phyloP scores from a whole-genome alignment of 2,888 invertebrate species.

The Macaria liturata region DNA sequence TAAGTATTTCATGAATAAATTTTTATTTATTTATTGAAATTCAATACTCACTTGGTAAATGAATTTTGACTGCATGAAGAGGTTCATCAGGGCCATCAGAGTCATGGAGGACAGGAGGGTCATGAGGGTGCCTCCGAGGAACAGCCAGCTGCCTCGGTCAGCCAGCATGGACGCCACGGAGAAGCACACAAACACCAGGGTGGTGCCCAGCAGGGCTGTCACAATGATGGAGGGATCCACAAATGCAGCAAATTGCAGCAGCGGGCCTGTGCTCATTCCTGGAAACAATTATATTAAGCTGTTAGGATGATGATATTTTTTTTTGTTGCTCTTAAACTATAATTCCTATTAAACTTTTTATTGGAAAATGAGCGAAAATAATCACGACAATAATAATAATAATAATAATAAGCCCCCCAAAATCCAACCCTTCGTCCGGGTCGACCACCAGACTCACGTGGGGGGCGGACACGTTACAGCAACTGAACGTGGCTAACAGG shows the following conservation, averaged over 20 bases:
- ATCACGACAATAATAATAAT: no score
- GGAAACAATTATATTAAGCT: slow-evolving; percentile 39
- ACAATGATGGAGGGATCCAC: slow-evolving; percentile 94
- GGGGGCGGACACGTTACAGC: no score
- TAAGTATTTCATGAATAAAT: no score
- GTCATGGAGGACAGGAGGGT: slow-evolving; percentile 91
- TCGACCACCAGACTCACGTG: no score
- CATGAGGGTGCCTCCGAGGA: slow-evolving; percentile 94
- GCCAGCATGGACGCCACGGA: slow-evolving; percentile 94
- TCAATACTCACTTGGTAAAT: slow-evolving; percentile 86
- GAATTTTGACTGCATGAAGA: slow-evolving; percentile 92
- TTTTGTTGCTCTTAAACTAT: no score
- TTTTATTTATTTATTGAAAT: no score
- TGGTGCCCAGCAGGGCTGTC: slow-evolving; percentile 93
- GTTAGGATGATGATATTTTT: no score
- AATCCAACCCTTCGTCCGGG: no score
- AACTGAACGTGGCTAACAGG: no score
- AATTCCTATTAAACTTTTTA: no score
- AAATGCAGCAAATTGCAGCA: slow-evolving; percentile 90
- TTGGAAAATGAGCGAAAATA: no score
- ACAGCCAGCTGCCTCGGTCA: slow-evolving; percentile 93
- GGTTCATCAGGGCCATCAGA: slow-evolving; percentile 90
- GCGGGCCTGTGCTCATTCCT: slow-evolving; percentile 95
- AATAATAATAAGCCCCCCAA: no score
- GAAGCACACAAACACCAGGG: slow-evolving; percentile 95